Conservation (phyloP, 2,888 invertebrate species). For the Cryptophagus acutangulus region DNA sequence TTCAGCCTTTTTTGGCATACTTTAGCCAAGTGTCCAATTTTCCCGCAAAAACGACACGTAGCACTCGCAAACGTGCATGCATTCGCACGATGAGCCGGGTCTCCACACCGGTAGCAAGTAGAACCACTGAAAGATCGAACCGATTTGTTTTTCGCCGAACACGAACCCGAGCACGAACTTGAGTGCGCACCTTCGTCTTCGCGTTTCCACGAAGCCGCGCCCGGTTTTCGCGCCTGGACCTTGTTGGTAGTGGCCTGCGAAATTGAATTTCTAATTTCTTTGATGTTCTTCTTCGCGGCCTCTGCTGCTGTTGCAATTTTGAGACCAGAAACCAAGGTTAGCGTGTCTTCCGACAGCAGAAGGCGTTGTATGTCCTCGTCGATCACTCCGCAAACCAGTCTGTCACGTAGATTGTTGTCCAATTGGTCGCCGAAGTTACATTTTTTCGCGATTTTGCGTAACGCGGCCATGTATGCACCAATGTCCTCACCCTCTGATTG, state of each 20-base stretch:
- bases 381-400: slow-evolving; percentile 16
- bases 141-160: no score
- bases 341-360: slow-evolving; percentile 13
- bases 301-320: slow-evolving; percentile 7
- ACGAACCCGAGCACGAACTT: no score
- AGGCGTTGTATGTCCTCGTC: slow-evolving; percentile 14
- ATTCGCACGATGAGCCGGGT: not conserved
- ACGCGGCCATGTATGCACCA: no score
- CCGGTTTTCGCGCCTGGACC: not conserved
- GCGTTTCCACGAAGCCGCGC: no score
- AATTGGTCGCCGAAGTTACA: no score
- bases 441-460: no score
- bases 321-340: slow-evolving; percentile 12
- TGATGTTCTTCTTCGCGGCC: not conserved
- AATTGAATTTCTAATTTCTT: not conserved
- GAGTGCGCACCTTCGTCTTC: no score
- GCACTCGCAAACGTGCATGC: not conserved
- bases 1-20: not conserved
- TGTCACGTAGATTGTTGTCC: no score
- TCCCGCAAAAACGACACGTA: not conserved
- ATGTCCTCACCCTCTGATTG: no score
- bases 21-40: not conserved
- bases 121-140: no score
- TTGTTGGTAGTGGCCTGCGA: not conserved
- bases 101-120: not conserved